Evolutionary conservation across 2,888 invertebrate genomes (phyloP).

Genomic region (Seira musarum): DNA sequence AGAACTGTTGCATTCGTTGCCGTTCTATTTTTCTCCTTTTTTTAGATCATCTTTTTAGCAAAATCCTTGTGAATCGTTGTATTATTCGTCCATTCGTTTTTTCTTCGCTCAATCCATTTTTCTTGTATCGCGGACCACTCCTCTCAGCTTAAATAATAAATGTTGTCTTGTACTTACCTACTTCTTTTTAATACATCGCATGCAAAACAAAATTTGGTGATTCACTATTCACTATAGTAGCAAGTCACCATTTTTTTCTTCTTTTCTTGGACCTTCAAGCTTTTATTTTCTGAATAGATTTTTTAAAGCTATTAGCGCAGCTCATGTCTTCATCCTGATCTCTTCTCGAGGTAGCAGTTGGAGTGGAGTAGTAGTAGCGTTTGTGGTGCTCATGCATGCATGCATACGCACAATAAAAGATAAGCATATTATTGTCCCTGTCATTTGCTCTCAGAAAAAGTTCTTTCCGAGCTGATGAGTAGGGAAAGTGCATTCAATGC

Average conservation of each 20-base stretch:
- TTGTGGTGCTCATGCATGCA: background rate
- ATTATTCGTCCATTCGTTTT: too few relatives aligned
- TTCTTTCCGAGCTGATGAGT: background rate
- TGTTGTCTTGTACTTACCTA: background rate
- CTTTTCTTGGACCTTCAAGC: too few relatives aligned
- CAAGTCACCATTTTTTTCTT: too few relatives aligned
- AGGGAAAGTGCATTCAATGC: slow-evolving; percentile 6
- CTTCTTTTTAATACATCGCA: background rate
- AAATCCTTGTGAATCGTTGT: too few relatives aligned
- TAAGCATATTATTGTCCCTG: slow-evolving; percentile 1
- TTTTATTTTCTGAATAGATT: too few relatives aligned
- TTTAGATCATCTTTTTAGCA: too few relatives aligned
- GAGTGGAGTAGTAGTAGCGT: too few relatives aligned
- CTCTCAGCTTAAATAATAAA: background rate
- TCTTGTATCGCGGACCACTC: background rate
- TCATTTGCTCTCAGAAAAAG: background rate
- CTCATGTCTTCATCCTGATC: too few relatives aligned
- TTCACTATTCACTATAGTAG: too few relatives aligned
- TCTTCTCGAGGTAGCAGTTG: too few relatives aligned
- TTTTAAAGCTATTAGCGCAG: too few relatives aligned
- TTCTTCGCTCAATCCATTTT: slow-evolving; percentile 1
- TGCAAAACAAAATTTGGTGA: background rate
- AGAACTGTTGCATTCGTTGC: background rate
- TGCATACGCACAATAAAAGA: slow-evolving; percentile 10
- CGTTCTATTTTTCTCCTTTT: background rate